Conservation (phyloP, 2,113 vertebrate species). For the Macquaria australasica region DNA sequence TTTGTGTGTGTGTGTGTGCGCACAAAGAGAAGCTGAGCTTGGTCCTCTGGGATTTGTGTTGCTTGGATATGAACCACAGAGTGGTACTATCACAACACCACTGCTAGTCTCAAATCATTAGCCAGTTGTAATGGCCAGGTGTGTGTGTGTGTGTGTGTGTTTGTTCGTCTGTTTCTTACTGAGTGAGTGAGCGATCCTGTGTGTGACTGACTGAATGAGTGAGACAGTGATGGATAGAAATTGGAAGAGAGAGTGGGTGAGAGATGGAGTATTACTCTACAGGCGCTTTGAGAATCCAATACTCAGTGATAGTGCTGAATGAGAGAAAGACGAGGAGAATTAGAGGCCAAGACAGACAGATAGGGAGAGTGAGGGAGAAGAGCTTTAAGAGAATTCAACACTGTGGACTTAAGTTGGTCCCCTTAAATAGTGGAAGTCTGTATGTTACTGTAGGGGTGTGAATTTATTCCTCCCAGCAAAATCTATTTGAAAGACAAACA, state of each 20-base stretch:
- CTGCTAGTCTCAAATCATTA: conserved; percentile 33
- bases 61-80: conserved; percentile 65
- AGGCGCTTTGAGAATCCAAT: conserved; percentile 25
- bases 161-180: neutral
- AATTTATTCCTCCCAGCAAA: neutral
- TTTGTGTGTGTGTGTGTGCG: neutral
- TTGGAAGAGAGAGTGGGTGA: conserved; percentile 19
- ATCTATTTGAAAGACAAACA: neutral
- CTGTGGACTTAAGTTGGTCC: conserved; percentile 18
- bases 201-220: conserved; percentile 26
- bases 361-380: conserved; percentile 2
- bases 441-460: neutral
- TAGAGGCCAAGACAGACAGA: conserved; percentile 22
- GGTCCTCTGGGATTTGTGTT: conserved; percentile 63
- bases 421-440: conserved; percentile 9
- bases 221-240: conserved; percentile 24
- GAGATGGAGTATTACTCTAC: conserved; percentile 24
- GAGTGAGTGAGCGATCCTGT: neutral
- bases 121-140: conserved; percentile 18
- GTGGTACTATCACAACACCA: conserved; percentile 49
- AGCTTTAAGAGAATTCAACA: conserved; percentile 10
- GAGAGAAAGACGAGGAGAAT: conserved; percentile 20
- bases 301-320: conserved; percentile 6
- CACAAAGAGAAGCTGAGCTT: conserved; percentile 30
- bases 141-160: too few relatives aligned